phyloP scores from a whole-genome alignment of 2,113 vertebrate species.

The Meriones unguiculatus region DNA sequence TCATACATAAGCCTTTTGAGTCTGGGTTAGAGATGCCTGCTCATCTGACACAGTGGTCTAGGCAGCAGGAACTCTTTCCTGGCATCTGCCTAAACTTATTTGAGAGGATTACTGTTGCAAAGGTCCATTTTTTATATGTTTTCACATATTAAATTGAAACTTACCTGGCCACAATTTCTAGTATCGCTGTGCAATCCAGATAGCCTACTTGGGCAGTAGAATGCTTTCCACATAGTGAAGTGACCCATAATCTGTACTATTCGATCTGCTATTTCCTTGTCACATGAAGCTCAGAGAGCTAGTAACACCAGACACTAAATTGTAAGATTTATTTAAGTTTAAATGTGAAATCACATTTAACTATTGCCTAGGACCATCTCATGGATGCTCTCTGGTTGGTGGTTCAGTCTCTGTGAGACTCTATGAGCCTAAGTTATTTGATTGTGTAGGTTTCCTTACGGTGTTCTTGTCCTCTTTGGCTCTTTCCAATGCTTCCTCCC shows the following conservation, averaged over 20 bases:
- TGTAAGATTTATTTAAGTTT: slow-evolving; percentile 45
- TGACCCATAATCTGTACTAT: neutral
- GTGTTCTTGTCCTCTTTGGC: too few species aligned
- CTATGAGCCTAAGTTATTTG: too few species aligned
- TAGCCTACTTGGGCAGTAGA: neutral
- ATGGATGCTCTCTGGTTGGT: too few species aligned
- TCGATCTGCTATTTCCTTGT: neutral
- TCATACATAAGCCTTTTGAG: neutral
- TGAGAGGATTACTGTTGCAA: slow-evolving; percentile 42
- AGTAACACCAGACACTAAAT: neutral
- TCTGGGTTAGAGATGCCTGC: neutral
- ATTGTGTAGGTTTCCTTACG: too few species aligned
- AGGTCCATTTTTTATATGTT: neutral
- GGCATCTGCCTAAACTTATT: neutral
- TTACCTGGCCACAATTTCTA: neutral
- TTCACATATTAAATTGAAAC: neutral
- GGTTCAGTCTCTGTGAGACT: too few species aligned
- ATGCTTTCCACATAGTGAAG: neutral
- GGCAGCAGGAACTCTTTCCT: slow-evolving; percentile 3
- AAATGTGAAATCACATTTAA: neutral
- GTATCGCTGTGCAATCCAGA: neutral
- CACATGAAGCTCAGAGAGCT: neutral
- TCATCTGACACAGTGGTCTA: neutral
- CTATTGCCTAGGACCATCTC: neutral
- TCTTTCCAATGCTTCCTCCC: too few species aligned